Evolutionary conservation across 2,797 vertebrate genomes (phyloP), one percentile per base, ranked within the genome.

Genomic region (Ceryle rudis): DNA sequence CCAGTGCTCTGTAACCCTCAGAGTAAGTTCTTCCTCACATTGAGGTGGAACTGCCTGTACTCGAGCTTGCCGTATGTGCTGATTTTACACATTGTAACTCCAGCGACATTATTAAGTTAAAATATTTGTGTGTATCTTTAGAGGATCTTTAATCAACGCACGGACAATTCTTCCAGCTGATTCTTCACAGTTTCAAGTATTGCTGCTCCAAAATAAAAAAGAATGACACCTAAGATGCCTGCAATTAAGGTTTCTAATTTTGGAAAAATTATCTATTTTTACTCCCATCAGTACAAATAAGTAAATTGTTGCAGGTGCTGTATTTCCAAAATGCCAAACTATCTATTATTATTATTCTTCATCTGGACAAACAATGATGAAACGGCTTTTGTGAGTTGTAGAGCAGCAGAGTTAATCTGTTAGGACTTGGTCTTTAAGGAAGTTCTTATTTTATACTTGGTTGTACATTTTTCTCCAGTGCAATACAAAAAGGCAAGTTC

Each of bases 61-160:
- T 51, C 14, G 26, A 51, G 49, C 26, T 51, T 28, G 49, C 17
- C 37, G 7, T 4, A 8, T 54, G 35, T 37, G 16, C 67, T 81
- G 17, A n/a, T 80, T 93, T 81, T 75, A 62, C 26, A 65, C 25
- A 11, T 41, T 74, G 44, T 64, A 44, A 46, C 86, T 85, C 25
- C 31, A 64, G 52, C 57, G 69, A 74, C 74, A n/a, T 87, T 78
- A 61, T 47, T 77, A 39, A 82, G 69, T 78, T 81, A 44, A 72
- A 86, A 31, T 86, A 66, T 62, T 81, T 84, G 47, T 60, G 44
- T 70, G 41, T 90, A 65, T 93, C 78, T 95, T 87, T 91, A 82
- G 89, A 92, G 22, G 33, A 23, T 91, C 55, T 88, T 95, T 95
- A 91, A 84, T 95, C 88, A 94, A 91, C 93, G 81, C 78, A 67